phyloP scores from a whole-genome alignment of 2,888 invertebrate genomes.

The Apantesis nais region DNA sequence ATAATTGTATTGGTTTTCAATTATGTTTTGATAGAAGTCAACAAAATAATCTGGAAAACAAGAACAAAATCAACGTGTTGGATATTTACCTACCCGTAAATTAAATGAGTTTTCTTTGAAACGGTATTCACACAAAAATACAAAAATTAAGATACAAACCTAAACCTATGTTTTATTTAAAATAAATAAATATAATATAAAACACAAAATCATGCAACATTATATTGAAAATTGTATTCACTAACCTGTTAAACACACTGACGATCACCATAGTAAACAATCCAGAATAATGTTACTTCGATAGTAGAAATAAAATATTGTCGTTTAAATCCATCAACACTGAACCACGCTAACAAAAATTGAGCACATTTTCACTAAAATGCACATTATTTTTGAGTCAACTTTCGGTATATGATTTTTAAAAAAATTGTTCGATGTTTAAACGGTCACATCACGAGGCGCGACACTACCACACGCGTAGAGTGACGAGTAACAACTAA shows the following conservation, averaged over 20 bases:
- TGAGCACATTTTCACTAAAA: slow-evolving; percentile 75
- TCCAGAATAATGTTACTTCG: slow-evolving; percentile 64
- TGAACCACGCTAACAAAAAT: slow-evolving; percentile 57
- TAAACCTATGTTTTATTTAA: background rate
- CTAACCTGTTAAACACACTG: slow-evolving; percentile 83
- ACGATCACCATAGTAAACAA: slow-evolving; percentile 84
- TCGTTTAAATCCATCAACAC: slow-evolving; percentile 64
- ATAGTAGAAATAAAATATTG: slow-evolving; percentile 45
- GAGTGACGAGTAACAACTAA: slow-evolving; percentile 67
- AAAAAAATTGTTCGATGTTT: slow-evolving; percentile 51
- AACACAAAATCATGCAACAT: slow-evolving; percentile 18
- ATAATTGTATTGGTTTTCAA: background rate
- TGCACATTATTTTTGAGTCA: slow-evolving; percentile 68
- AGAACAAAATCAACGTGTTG: slow-evolving; percentile 1
- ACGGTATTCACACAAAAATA: background rate
- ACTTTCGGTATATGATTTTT: slow-evolving; percentile 50
- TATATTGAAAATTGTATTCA: slow-evolving; percentile 25
- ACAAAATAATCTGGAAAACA: background rate
- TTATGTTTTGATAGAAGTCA: background rate
- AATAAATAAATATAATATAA: background rate
- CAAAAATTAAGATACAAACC: background rate
- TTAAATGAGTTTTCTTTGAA: background rate
- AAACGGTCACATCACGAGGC: slow-evolving; percentile 58
- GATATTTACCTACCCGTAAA: slow-evolving; percentile 6
- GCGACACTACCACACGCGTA: slow-evolving; percentile 56